A percentile compares a stretch with the other conserved stretches of the same genome.
These are phyloP conservation scores for Prosopocoilus inquinatus DNA, from an alignment of 2,888 invertebrate species.

Conservation along the genomic window DNA sequence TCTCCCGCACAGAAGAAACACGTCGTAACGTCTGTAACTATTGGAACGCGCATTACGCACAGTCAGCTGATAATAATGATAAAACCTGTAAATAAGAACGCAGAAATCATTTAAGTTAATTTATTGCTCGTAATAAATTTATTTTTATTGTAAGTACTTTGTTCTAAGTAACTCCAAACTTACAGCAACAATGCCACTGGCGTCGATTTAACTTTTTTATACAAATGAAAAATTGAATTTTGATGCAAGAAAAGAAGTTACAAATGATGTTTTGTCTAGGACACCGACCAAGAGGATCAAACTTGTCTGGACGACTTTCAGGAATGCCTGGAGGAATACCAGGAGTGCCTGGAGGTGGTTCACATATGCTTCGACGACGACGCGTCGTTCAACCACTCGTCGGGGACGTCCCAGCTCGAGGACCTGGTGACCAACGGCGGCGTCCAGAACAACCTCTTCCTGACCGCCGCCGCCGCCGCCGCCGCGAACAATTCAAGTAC, in stretches of 20 bases:
- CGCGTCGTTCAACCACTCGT: conserved; percentile 49
- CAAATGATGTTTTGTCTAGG: conserved; percentile 38
- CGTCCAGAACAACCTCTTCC: conserved; percentile 4
- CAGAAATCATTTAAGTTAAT: too few species aligned
- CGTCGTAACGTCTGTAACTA: too few species aligned
- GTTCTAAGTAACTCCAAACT: too few species aligned
- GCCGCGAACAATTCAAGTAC: conserved; percentile 6
- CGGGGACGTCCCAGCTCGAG: conserved; percentile 39
- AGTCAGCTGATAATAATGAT: too few species aligned
- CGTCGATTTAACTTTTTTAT: too few species aligned
- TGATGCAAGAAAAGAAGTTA: not conserved
- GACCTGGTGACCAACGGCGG: conserved; percentile 27
- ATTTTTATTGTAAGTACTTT: too few species aligned
- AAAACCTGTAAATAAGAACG: too few species aligned
- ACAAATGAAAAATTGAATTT: too few species aligned
- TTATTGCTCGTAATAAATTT: too few species aligned
- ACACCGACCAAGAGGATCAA: conserved; percentile 61
- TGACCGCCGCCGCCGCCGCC: conserved; percentile 7
- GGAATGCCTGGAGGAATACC: conserved; percentile 65
- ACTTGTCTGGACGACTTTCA: conserved; percentile 65
- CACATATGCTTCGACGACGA: conserved; percentile 63
- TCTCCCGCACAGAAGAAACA: too few species aligned
- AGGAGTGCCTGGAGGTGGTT: conserved; percentile 62
- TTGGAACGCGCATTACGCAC: too few species aligned
- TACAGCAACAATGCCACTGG: too few species aligned